Evolutionary conservation across 2,797 vertebrate genomes (phyloP).

Genomic region (Epinephelus awoara): DNA sequence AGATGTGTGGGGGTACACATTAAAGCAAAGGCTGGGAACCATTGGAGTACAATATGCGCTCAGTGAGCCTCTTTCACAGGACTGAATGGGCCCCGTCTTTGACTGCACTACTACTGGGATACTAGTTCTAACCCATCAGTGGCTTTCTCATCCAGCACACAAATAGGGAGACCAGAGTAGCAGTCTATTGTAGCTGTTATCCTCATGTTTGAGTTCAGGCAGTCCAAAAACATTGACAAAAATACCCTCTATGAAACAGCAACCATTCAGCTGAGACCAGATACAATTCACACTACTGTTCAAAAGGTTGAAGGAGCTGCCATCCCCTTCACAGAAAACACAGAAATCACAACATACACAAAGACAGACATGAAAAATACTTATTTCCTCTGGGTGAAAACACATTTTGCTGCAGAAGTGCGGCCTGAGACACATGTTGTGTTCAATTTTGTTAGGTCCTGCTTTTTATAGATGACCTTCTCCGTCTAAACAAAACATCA

Average conservation of each 20-base stretch:
- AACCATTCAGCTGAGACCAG: slow-evolving; percentile 66
- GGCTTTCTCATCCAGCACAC: background rate
- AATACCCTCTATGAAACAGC: slow-evolving; percentile 29
- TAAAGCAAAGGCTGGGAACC: too few species aligned
- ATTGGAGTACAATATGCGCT: too few species aligned
- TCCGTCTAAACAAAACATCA: slow-evolving; percentile 62
- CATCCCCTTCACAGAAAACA: slow-evolving; percentile 43
- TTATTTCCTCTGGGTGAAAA: slow-evolving; percentile 70
- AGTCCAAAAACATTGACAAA: slow-evolving; percentile 22
- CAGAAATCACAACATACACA: slow-evolving; percentile 50
- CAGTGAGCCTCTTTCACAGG: background rate
- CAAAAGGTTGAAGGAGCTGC: slow-evolving; percentile 51
- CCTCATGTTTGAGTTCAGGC: slow-evolving; percentile 18
- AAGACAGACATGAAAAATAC: slow-evolving; percentile 56
- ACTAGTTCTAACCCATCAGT: background rate
- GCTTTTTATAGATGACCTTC: slow-evolving; percentile 74
- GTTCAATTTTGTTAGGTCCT: slow-evolving; percentile 42
- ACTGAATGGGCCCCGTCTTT: background rate
- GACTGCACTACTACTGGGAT: too few species aligned
- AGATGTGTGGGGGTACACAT: too few species aligned
- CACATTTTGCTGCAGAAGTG: slow-evolving; percentile 60
- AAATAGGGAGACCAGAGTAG: slow-evolving; percentile 1
- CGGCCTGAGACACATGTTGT: slow-evolving; percentile 44
- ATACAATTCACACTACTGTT: slow-evolving; percentile 79
- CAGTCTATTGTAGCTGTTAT: slow-evolving; percentile 21